Base-by-base conservation (phyloP, 2,797 vertebrate species). In the Sciaenops ocellatus region DNA sequence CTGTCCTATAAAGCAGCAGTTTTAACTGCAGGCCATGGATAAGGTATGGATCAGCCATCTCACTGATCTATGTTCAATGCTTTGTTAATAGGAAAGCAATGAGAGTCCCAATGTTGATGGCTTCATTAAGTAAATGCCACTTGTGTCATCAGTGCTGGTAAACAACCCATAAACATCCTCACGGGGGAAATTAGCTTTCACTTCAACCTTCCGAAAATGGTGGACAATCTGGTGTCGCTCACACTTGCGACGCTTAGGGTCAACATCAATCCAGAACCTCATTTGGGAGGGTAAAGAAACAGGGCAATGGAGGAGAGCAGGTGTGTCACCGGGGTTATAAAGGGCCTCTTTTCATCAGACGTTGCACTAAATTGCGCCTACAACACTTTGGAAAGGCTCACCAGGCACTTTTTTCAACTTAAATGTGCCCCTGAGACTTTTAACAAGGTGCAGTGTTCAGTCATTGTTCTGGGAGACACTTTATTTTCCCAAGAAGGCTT, bases 41-140 rank as follows among this genome's bases (percentile, higher is more conserved):
- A 70, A 55, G 24, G 69, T 91, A 88, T 87, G 67, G 89, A 91
- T 90, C 79, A 69, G 79, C 79, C 81, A 78, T 85, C 34, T 15
- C 55, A 34, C 56, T 87, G 90, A 91, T 91, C 83, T 88, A 89
- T 38, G 76, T 60, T 80, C 86, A 79, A 91, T 85, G 78, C 69
- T 87, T 80, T 34, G 81, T 88, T 88, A 87, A 90, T 90, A 88
- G 82, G 80, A 87, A 87, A 89, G 89, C 90, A 89, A 92, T 87
- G 88, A 90, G 76, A 88, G 80, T 65, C 56, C 51, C 26, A 61
- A 18, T 70, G 52, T 78, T 92, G 90, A 93, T 89, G 88, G 88
- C 90, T 88, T 92, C 92, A 93, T 95, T 94, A 94, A 90, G 89
- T 90, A 91, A 93, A 94, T 92, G 93, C 85, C 85, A 87, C 80